Evolutionary conservation across 2,888 invertebrate genomes (phyloP), one percentile per base, ranked within the genome.

Genomic region (Ceratothoa steindachneri): DNA sequence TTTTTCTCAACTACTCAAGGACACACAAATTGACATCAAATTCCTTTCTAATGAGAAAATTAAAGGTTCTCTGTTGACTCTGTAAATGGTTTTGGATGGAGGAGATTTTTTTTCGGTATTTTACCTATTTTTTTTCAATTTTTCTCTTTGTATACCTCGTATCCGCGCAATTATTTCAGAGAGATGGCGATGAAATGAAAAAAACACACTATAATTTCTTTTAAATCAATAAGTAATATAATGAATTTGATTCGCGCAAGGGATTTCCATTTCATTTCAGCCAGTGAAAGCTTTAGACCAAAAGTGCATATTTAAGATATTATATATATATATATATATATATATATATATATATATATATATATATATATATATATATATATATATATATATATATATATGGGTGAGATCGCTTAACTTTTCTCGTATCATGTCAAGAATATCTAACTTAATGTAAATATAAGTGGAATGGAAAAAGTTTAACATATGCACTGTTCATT

Each of bases 1-100:
- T 41, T 41, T 41, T 41, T 41, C 41, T 41, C 41, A 15, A 41
- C 5, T 9, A 41, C 41, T 41, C 7, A 41, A 41, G 41, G 55
- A 55, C 55, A 19, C 55, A 22, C 55, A 55, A 55, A 55, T 55
- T 55, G 55, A 55, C 55, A 55, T 55, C 24, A 55, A 22, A 55
- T 55, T 55, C 24, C 24, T 22, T 19, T 55, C 19, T 55, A 55
- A 55, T 55, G 55, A 55, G 55, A 55, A 55, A 55, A 55, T 55
- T 55, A 55, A 22, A 55, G 55, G 19, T 22, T 55, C 41, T 55
- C 24, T 55, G 55, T 55, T 55, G 55, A 55, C 55, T 55, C 19
- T 55, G 55, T 22, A 55, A 55, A 55, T 55, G 55, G 55, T 15
- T 41, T 41, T 41, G 41, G 41, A 41, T 41, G 15, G 41, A 41